phyloP scores from a whole-genome alignment of 2,888 invertebrate genomes.

The Lissocephala sabroskyi region DNA sequence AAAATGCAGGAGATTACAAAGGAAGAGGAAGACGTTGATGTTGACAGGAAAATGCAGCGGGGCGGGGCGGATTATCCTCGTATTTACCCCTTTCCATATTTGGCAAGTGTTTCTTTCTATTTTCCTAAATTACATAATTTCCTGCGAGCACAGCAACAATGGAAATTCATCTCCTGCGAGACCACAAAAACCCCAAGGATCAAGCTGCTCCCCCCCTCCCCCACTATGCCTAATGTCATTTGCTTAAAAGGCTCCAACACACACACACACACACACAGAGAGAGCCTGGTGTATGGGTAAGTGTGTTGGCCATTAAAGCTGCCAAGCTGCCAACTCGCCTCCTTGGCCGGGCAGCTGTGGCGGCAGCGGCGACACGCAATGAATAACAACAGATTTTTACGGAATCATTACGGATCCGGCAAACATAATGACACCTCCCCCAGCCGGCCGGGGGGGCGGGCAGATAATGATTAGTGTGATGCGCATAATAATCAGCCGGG shows the following conservation, averaged over 20 bases:
- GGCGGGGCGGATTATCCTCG: no score
- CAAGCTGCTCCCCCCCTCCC: no score
- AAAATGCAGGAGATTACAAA: no score
- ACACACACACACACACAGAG: slow-evolving; percentile 2
- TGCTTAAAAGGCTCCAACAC: neutral
- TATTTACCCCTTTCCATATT: no score
- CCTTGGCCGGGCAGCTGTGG: neutral
- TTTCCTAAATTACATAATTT: no score
- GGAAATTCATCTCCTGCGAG: no score
- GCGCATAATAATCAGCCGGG: slow-evolving; percentile 59
- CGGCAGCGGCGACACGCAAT: slow-evolving; percentile 31
- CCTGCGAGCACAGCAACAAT: no score
- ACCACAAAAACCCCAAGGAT: no score
- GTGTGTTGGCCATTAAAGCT: slow-evolving; percentile 13
- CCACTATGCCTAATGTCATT: slow-evolving; percentile 14
- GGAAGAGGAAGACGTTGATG: no score
- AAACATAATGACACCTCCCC: slow-evolving; percentile 1
- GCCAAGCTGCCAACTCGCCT: slow-evolving; percentile 2
- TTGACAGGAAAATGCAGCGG: no score
- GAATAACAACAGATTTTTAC: slow-evolving; percentile 43
- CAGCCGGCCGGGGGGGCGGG: slow-evolving; percentile 5
- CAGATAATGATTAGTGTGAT: slow-evolving; percentile 67
- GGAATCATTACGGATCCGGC: slow-evolving; percentile 13
- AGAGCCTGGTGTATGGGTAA: slow-evolving; percentile 6
- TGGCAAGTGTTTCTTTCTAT: no score